Conservation (phyloP, 2,113 vertebrate genomes). For the Thomomys bottae region DNA sequence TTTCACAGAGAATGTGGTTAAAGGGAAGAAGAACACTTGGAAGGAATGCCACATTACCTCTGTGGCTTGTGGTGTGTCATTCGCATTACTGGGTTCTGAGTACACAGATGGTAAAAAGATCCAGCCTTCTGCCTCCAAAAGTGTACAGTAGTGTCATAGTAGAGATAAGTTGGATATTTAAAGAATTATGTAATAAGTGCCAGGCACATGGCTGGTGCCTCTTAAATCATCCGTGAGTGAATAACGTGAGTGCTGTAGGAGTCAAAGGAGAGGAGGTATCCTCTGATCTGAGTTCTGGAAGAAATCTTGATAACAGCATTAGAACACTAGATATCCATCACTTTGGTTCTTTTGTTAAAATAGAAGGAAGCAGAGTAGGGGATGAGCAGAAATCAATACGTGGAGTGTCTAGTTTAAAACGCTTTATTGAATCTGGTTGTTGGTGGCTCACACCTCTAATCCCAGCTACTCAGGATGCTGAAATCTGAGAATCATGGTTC, state of each 20-base stretch:
- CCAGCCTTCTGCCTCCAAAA: not conserved
- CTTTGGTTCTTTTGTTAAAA: slow-evolving; percentile 12
- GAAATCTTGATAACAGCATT: not conserved
- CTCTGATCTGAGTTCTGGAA: not conserved
- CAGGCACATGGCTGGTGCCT: not conserved
- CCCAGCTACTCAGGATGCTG: too few relatives aligned
- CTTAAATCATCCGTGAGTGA: not conserved
- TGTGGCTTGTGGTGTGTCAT: not conserved
- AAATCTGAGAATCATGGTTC: too few relatives aligned
- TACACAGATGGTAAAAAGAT: not conserved
- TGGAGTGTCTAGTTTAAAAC: not conserved
- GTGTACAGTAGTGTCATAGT: not conserved
- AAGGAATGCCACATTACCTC: not conserved
- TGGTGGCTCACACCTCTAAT: too few relatives aligned
- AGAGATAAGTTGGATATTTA: slow-evolving; percentile 5
- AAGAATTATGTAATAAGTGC: not conserved
- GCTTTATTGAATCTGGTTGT: not conserved
- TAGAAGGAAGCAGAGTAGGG: not conserved
- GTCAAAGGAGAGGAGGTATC: not conserved
- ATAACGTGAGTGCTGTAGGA: not conserved
- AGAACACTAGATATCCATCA: not conserved
- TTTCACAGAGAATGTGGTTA: not conserved
- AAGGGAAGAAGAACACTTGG: not conserved
- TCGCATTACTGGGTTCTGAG: not conserved
- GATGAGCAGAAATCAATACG: not conserved